These are phyloP conservation scores for Apotomis betuletana DNA, from an alignment of 2,888 invertebrate species.

Conservation along the genomic window DNA sequence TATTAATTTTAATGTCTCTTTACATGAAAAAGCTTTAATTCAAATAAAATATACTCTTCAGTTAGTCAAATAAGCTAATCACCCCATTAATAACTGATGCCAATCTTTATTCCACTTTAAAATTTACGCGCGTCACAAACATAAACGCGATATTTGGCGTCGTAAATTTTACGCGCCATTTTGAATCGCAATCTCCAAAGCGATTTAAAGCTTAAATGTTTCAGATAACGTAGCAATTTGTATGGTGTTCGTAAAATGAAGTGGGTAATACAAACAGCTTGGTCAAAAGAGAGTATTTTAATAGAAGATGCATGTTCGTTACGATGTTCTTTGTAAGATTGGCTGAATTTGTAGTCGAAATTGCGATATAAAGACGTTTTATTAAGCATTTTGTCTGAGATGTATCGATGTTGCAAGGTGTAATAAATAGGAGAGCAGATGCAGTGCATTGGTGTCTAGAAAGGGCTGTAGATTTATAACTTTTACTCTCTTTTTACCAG, in stretches of 20 bases:
- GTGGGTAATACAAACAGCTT: constrained; percentile 46
- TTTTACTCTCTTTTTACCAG: no score
- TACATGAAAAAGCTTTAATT: no score
- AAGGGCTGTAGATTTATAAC: no score
- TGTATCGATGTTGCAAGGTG: constrained; percentile 49
- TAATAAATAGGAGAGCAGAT: constrained; percentile 49
- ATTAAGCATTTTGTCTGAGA: constrained; percentile 55
- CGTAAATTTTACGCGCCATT: constrained; percentile 33
- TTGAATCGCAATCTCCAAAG: background rate
- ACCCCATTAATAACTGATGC: constrained; percentile 34
- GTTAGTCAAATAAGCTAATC: constrained; percentile 18
- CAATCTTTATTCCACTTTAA: constrained; percentile 38
- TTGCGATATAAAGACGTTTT: constrained; percentile 54
- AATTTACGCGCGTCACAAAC: constrained; percentile 31
- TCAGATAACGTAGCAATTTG: constrained; percentile 42
- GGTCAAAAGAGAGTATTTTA: background rate
- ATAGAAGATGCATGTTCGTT: background rate
- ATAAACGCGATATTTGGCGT: constrained; percentile 35
- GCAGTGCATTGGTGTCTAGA: constrained; percentile 11
- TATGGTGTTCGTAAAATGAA: constrained; percentile 13
- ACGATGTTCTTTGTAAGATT: background rate
- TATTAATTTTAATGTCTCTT: no score
- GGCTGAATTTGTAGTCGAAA: constrained; percentile 49
- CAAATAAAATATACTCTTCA: no score
- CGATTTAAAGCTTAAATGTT: constrained; percentile 1